phyloP scores from a whole-genome alignment of 1,140 invertebrate species.

The Ceratina australensis region DNA sequence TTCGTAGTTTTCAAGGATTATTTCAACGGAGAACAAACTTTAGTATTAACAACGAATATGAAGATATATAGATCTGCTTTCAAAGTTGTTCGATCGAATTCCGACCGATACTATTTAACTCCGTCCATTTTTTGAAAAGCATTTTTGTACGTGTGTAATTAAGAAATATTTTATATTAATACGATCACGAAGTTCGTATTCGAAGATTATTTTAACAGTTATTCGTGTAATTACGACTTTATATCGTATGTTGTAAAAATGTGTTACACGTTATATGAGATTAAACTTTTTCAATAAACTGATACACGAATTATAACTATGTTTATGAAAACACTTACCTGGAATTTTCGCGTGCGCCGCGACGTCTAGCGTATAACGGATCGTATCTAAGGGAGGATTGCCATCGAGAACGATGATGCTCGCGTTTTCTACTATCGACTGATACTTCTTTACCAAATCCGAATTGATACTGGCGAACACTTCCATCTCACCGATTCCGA shows the following conservation, averaged over 20 bases:
- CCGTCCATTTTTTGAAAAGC: conserved; percentile 35
- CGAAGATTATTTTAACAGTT: background rate
- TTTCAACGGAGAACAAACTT: background rate
- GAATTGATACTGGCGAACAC: conserved; percentile 85
- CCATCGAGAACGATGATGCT: conserved; percentile 90
- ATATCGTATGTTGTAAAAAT: conserved; percentile 20
- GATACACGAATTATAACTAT: background rate
- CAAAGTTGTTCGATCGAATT: background rate
- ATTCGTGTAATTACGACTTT: conserved; percentile 13
- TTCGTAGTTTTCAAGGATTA: background rate
- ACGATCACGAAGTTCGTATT: too few relatives aligned
- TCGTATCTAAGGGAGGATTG: conserved; percentile 85
- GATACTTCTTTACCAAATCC: conserved; percentile 80
- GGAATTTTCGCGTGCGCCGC: conserved; percentile 83
- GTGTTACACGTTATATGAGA: background rate
- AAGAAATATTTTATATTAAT: conserved; percentile 15
- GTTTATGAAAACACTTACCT: conserved; percentile 79
- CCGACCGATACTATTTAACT: conserved; percentile 14
- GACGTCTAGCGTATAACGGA: conserved; percentile 83
- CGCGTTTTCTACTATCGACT: conserved; percentile 76
- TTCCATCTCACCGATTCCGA: conserved; percentile 91
- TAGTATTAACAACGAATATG: background rate
- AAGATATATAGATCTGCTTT: conserved; percentile 18
- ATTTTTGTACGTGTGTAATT: background rate
- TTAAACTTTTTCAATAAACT: conserved; percentile 1